A percentile compares a stretch with the other conserved stretches of the same genome.
phyloP scores from a whole-genome alignment of 2,113 vertebrate species.

The western clawed frog (Xenopus tropicalis) region DNA sequence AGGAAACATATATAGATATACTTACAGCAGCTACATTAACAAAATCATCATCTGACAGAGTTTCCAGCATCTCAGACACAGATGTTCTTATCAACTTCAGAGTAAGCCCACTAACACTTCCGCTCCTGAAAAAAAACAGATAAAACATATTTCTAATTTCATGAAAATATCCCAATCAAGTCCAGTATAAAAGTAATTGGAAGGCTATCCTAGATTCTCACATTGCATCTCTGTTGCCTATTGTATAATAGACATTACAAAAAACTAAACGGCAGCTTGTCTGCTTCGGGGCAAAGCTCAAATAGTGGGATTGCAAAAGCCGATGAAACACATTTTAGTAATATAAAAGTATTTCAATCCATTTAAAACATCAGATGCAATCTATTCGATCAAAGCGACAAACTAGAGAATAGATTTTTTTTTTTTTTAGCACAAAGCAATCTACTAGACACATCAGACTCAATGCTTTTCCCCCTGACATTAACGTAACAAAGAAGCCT shows the following conservation, averaged over 20 bases:
- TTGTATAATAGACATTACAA: constrained; percentile 39
- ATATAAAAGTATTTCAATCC: constrained; percentile 41
- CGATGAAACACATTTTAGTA: constrained; percentile 35
- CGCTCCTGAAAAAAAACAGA: constrained; percentile 71
- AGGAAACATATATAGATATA: constrained; percentile 50
- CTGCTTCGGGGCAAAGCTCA: constrained; percentile 46
- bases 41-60: constrained; percentile 94
- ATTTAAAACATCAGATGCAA: constrained; percentile 48
- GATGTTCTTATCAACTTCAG: constrained; percentile 93
- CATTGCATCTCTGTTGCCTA: not conserved
- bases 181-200: constrained; percentile 29
- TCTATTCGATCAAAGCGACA: constrained; percentile 42
- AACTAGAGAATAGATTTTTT: constrained; percentile 25
- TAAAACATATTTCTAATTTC: not conserved
- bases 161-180: constrained; percentile 14
- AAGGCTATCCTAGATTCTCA: constrained; percentile 1
- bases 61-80: constrained; percentile 95
- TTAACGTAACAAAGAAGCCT: constrained; percentile 37
- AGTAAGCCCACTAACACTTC: constrained; percentile 93
- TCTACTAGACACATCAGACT: constrained; percentile 39
- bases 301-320: constrained; percentile 45
- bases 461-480: constrained; percentile 30
- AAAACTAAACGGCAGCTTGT: constrained; percentile 19
- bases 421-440: constrained; percentile 44
- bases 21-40: constrained; percentile 98